Base-by-base conservation (phyloP, 2,113 vertebrate species). In the Osmerus mordax region DNA sequence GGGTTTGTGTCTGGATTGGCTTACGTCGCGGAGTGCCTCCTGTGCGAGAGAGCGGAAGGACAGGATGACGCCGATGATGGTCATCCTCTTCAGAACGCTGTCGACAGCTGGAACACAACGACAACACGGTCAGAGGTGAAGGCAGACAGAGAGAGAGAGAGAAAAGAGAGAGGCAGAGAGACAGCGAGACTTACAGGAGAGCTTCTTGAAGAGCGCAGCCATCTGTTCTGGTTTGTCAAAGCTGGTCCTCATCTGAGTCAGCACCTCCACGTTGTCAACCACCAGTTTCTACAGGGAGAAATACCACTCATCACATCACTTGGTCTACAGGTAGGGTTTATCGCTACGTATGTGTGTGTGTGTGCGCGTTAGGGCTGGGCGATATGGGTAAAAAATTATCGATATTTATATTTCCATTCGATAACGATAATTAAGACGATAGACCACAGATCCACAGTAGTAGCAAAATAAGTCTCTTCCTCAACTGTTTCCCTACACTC, bases 211-310 rank as follows among this genome's bases (percentile, higher is more conserved):
- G 21, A 99, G 95, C 0, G 95, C 96, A 14, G 94, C 95, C 97
- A 99, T 99, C 89, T 98, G 96, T 28, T 99, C 97, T 5, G 97
- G 96, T 87, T 99, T 99, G 90, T 99, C 97, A 1, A 99, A 99
- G 90, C 96, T 99, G 77, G 97, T 99, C 92, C 97, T 95, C 97
- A 99, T 99, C 89, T 99, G 97, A 78, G 96, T 97, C 83, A 99
- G 83, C 69, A 99, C 96, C 85, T 99, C 97, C 89, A 99, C 93
- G 0, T 99, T 99, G 74, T 99, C 97, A 72, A 99, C 96, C 81
- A 99, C 97, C 79, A 99, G 94, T 96, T 99, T 99, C 97, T 99
- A 58, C 64, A 79, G n/a, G n/a, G 29, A 11, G 36, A 23, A 23
- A 13, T 29, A 36, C 41, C 41, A 55, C 16, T 0, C 15, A 21